Evolutionary conservation across 2,888 invertebrate species (phyloP), one percentile per base, ranked within the genome.

Genomic region (Caenorhabditis sulstoni): DNA sequence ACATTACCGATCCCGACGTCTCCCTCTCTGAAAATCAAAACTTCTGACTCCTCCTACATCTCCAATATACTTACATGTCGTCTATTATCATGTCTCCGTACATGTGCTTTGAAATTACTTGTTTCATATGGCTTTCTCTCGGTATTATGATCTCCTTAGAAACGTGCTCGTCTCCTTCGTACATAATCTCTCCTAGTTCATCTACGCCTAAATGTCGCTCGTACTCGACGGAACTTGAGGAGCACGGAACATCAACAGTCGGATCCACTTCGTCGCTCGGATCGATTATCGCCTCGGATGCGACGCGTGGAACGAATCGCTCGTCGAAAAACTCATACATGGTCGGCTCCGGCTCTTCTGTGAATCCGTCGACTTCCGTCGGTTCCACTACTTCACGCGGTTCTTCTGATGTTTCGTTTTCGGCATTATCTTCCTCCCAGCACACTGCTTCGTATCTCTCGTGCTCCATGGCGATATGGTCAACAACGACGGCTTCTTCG

Each of bases 381-480:
- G 29, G 29, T 7, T 29, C 29, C 29, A 29, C 29, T 7, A 29
- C 29, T 29, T 29, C 4, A 29, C 4, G 29, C 29, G 29, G 29
- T 5, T 3, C 4, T 29, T 29, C 29, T 7, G 29, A 29, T 3
- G 3, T 71, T 18, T 8, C 67, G 37, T 20, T 23, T 16, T 14
- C 7, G 35, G 37, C 20, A 7, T 22, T 20, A 0, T 52, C 55
- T 37, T 52, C 65, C 11, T 23, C 59, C 53, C 61, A 62, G 41
- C 57, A 65, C 0, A 73, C 64, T 9, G 23, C 23, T 8, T 77
- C 82, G 45, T 66, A 64, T 16, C 35, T 39, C 12, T 52, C 23
- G 50, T 82, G 82, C 9, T 47, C 71, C 18, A 78, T 29, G 11
- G 35, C 16, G 11, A 82, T 68, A 23, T 82, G 82, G n/a, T 80